Evolutionary conservation across 1,140 invertebrate species (phyloP), one percentile per base, ranked within the genome.

Genomic region (Drosophila azteca): DNA sequence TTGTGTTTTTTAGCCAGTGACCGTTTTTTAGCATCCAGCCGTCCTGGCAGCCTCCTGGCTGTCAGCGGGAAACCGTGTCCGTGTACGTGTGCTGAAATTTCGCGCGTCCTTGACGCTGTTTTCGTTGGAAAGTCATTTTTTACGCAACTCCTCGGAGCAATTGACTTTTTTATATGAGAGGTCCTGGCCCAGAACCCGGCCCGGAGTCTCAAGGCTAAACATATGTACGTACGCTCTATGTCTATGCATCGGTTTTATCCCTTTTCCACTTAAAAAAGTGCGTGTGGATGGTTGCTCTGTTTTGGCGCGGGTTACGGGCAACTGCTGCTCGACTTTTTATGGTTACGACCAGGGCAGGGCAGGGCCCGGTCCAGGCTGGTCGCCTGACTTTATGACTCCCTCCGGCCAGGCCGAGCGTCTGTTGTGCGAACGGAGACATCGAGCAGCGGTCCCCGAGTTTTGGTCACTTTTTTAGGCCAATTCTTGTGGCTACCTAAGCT

Each of bases 401-500:
- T 43, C 83, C 49, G 41, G n/a, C 35, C 35, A 20, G 54, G 50
- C 66, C 44, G 54, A 62, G 24, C 35, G 35, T 39, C 31, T 31
- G 31, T 8, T 8, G 9, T 31, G 24, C 24, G 24, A 26, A 5
- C 31, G 31, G 29, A 31, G 31, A 31, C 8, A 31, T 31, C 31
- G 24, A 5, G 24, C 24, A 5, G 24, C 24, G 2, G 31, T 31
- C 35, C 13, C 35, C 35, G 35, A 4, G 35, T 13, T 39, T 13
- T 13, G 35, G 35, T 39, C 5, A 39, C 35, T 85, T 88, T 88
- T 88, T 89, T 89, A 83, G 79, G 71, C 39, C 83, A 77, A 70
- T 88, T 77, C 77, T 83, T 88, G 83, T 71, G 83, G 83, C 83
- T 87, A 87, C 83, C 83, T 87, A 87, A 87, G 83, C 83, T 46